A percentile compares a stretch with the other conserved stretches of the same genome.
Conservation (phyloP, 2,888 invertebrate species). For the Lasioglossum leucozonium region DNA sequence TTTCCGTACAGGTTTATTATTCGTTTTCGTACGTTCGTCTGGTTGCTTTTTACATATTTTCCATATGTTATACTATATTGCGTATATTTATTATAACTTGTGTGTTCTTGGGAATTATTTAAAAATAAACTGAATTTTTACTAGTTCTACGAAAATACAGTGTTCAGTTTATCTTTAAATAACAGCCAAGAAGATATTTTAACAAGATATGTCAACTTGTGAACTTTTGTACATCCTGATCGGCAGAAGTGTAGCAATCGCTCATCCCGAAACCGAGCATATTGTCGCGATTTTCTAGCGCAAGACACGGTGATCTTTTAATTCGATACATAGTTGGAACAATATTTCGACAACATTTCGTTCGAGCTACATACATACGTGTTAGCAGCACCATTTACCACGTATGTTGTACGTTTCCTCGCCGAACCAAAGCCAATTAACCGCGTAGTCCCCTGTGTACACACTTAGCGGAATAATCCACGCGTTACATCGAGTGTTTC, state of each 20-base stretch:
- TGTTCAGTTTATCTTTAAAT: no score
- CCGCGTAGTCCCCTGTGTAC: slow-evolving; percentile 18
- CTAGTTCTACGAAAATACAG: no score
- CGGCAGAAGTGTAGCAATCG: no score
- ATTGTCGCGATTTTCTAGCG: neutral
- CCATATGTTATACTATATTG: neutral
- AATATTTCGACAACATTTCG: neutral
- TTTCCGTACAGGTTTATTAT: neutral
- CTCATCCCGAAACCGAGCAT: no score
- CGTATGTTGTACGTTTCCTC: slow-evolving; percentile 2
- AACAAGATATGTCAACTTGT: no score
- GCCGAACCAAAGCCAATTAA: slow-evolving; percentile 13
- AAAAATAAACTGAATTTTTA: no score
- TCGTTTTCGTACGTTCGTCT: neutral
- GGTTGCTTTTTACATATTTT: neutral
- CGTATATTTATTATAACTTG: neutral
- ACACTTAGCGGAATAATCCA: slow-evolving; percentile 18
- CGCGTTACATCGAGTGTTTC: slow-evolving; percentile 16
- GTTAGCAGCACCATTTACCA: neutral
- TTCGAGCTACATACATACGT: neutral
- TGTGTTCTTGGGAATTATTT: no score
- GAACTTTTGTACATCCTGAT: neutral
- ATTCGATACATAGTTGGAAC: neutral
- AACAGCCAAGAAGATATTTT: no score
- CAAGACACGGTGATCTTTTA: neutral